phyloP scores from a whole-genome alignment of 35 echinoderm and acorn worm genomes.

The Ophiothrix spiculata region DNA sequence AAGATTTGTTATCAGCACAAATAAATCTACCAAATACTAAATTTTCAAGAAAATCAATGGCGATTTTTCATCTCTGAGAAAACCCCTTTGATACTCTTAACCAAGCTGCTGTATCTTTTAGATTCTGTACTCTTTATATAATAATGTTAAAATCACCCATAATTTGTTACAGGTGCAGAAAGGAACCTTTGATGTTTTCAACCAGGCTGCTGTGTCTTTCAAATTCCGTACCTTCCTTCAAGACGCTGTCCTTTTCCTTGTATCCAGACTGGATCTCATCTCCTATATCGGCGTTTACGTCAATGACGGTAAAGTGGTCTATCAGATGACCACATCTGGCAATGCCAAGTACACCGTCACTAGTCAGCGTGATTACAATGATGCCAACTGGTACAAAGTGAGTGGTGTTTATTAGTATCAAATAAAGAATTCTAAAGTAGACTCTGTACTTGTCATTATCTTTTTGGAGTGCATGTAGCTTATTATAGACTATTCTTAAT shows the following conservation, averaged over 20 bases:
- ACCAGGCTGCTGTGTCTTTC: constrained; percentile 46
- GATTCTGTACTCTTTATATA: no score
- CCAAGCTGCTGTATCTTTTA: constrained; percentile 47
- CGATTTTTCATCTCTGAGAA: no score
- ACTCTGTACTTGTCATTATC: no score
- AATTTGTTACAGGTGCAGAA: constrained; percentile 44
- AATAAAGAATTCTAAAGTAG: no score
- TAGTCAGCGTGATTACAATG: constrained; percentile 42
- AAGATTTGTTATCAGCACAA: no score
- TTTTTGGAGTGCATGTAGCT: no score
- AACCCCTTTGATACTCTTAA: constrained; percentile 51
- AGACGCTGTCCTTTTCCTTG: constrained; percentile 55
- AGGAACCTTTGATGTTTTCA: constrained; percentile 47
- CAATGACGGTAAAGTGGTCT: constrained; percentile 50
- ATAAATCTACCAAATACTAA: no score
- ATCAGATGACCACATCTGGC: constrained; percentile 81
- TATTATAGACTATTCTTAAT: no score
- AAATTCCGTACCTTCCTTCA: constrained; percentile 73
- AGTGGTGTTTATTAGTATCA: background rate
- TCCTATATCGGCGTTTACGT: constrained; percentile 90
- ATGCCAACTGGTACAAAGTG: constrained; percentile 85
- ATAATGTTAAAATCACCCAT: no score
- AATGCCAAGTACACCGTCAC: constrained; percentile 73
- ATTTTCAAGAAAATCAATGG: no score
- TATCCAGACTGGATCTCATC: constrained; percentile 73